Evolutionary conservation across 2,797 vertebrate genomes (phyloP), one percentile per base, ranked within the genome.

Genomic region (Spea hammondii): DNA sequence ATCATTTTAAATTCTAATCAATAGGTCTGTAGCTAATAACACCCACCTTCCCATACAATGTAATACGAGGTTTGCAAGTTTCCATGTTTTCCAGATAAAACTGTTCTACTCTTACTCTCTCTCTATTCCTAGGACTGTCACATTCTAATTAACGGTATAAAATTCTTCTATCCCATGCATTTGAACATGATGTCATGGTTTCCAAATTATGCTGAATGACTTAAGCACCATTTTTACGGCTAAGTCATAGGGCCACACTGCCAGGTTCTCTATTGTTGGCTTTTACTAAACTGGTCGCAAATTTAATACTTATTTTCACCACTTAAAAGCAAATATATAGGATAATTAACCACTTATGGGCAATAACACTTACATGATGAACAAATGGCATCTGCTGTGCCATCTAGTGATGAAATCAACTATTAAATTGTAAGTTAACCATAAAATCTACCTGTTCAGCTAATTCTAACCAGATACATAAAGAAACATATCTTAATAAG

Each of bases 131-230:
- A 69, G 14, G 53, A 69, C 14, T 69, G 67, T 45, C n/a, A 69
- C 44, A 69, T 53, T 69, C 48, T 53, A 45, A 64, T 64, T 69
- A 50, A 48, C 48, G 14, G 14, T 69, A n/a, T 46, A 69, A 50
- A 69, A 12, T 53, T n/a, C 45, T 69, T 69, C 10, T 69, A 69
- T 69, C 49, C 49, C 13, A 17, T 69, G 67, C 67, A 53, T n/a
- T 69, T 69, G 13, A 69, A 17, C 17, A 8, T 32, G 13, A 69
- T 69, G 67, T 69, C 67, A 69, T 69, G 32, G 13, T 69, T 69
- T 69, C 67, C 67, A 69, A 53, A 49, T 53, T 62, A 17, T 57
- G 66, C 74, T 73, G 74, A n/a, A 59, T 76, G n/a, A 62, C 74
- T 50, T 77, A 69, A 17, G 67, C 49, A 69, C 32, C n/a, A 53